These are phyloP conservation scores for Holotrichia oblita DNA, from an alignment of 1,140 invertebrate genomes.

Conservation along the genomic window DNA sequence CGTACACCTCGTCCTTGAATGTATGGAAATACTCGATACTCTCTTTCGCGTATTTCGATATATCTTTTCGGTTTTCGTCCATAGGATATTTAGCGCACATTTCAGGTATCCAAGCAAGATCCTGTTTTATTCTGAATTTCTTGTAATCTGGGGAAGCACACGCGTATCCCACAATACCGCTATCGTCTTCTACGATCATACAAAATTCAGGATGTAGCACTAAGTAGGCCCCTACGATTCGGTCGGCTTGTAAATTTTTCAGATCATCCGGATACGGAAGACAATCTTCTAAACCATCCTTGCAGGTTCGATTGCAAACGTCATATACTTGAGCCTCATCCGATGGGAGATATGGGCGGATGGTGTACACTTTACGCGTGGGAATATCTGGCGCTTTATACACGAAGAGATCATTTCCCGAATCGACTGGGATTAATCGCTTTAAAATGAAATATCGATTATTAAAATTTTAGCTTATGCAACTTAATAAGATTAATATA, in stretches of 20 bases:
- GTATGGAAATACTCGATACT: slow-evolving; percentile 80
- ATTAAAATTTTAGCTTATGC: too few species aligned
- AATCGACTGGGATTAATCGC: slow-evolving; percentile 87
- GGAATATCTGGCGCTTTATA: slow-evolving; percentile 87
- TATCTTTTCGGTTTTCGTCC: slow-evolving; percentile 63
- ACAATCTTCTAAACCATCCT: slow-evolving; percentile 77
- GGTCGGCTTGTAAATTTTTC: slow-evolving; percentile 73
- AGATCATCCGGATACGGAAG: slow-evolving; percentile 73
- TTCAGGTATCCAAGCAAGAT: slow-evolving; percentile 82
- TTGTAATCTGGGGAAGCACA: slow-evolving; percentile 84
- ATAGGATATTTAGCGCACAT: slow-evolving; percentile 86
- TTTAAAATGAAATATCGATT: slow-evolving; percentile 62
- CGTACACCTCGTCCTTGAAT: slow-evolving; percentile 63
- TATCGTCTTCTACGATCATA: slow-evolving; percentile 87
- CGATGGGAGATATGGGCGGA: slow-evolving; percentile 74
- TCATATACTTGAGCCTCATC: slow-evolving; percentile 76
- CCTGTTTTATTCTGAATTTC: slow-evolving; percentile 76
- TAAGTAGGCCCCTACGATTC: slow-evolving; percentile 85
- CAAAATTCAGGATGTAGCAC: slow-evolving; percentile 84
- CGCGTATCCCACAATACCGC: slow-evolving; percentile 84
- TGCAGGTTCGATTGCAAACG: slow-evolving; percentile 72
- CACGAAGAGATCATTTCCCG: slow-evolving; percentile 86
- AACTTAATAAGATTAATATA: too few species aligned
- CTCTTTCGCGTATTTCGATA: slow-evolving; percentile 72
- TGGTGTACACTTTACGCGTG: slow-evolving; percentile 76